A percentile compares a stretch with the other conserved stretches of the same genome.
Evolutionary conservation across 1,140 invertebrate species (phyloP).

Genomic region (Drosophila melanogaster): Release_6_plus_ISO1_MT NT_033777.3:18787001-18787500

Average conservation of each 20-base stretch:
- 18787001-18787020: conserved; percentile 28
- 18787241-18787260: conserved; percentile 33
- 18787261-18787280: conserved; percentile 31
- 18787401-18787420: too few relatives aligned
- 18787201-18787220: conserved; percentile 53
- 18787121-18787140: conserved; percentile 57
- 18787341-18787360: conserved; percentile 6
- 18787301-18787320: conserved; percentile 43
- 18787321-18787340: conserved; percentile 14
- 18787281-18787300: conserved; percentile 19
- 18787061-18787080: conserved; percentile 5
- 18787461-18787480: too few relatives aligned
- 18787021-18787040: conserved; percentile 1
- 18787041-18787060: conserved; percentile 8
- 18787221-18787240: conserved; percentile 53
- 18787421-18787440: too few relatives aligned
- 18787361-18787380: too few relatives aligned
- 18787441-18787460: too few relatives aligned
- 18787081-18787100: conserved; percentile 59
- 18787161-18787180: conserved; percentile 63
- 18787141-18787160: conserved; percentile 57
- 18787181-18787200: conserved; percentile 30
- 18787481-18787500: too few relatives aligned
- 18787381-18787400: too few relatives aligned
- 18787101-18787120: conserved; percentile 67